Conservation (phyloP, 37 sponge, comb jelly and placozoan genomes). For the Corticium candelabrum region DNA sequence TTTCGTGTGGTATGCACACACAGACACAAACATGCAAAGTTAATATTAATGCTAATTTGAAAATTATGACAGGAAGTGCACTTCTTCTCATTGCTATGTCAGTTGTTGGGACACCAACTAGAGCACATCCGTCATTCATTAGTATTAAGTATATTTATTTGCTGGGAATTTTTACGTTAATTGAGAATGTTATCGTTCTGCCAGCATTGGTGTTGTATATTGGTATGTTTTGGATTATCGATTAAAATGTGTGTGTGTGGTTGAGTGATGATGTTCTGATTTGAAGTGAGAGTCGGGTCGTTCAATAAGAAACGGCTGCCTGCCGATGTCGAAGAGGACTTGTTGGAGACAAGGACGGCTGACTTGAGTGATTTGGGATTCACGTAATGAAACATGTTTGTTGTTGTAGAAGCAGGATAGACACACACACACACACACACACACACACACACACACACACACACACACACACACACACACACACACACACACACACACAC, state of each 20-base stretch:
- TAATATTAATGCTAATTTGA: too few species aligned
- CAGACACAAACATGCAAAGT: too few species aligned
- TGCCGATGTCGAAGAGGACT: slow-evolving; percentile 10
- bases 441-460: too few species aligned
- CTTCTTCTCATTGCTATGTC: neutral
- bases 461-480: too few species aligned
- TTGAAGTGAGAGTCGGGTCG: slow-evolving; percentile 12
- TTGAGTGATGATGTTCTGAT: neutral
- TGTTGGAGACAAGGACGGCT: neutral
- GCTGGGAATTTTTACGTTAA: neutral
- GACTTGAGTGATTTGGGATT: neutral
- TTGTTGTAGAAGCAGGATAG: too few species aligned
- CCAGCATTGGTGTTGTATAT: neutral
- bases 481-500: too few species aligned
- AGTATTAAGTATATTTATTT: neutral
- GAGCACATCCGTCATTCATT: neutral
- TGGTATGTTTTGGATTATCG: neutral
- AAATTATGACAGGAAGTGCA: neutral
- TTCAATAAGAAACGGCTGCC: slow-evolving; percentile 3
- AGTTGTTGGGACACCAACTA: neutral
- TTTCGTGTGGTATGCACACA: slow-evolving; percentile 38
- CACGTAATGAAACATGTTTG: too few species aligned
- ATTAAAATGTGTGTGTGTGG: neutral
- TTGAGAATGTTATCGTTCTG: neutral
- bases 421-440: too few species aligned